Base-by-base conservation (phyloP, 1,140 invertebrate species). In the Tigriopus japonicus region DNA sequence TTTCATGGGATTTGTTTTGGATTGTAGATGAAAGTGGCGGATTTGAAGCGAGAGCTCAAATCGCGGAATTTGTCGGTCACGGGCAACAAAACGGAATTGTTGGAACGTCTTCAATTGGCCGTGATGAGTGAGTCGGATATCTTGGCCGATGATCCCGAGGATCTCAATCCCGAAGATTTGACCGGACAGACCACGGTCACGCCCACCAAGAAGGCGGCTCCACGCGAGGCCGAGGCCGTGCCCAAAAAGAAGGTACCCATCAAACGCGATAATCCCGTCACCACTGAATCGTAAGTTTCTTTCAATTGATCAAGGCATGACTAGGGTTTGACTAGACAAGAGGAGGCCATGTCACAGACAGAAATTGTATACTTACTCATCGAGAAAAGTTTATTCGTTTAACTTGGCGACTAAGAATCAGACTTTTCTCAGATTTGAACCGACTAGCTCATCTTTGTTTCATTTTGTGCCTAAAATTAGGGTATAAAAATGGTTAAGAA, bases 11-110 rank as follows among this genome's bases (percentile, higher is more conserved):
- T n/a, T n/a, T n/a, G n/a, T 43, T 43, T 43, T 43, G 10, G 42
- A 10, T 15, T 35, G 13, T 61, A 54, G 24, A 61, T 61, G 59
- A 61, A 52, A 52, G 51, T 61, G 23, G 52, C 59, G 15, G 59
- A 61, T 53, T 54, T 61, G 49, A 61, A 53, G 49, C 52, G 53
- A 3, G 59, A 52, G 35, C 40, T 61, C 14, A 53, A 55, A 28
- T 21, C 15, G 6, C 19, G 40, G 19, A 52, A 45, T 12, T 49
- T 61, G n/a, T 24, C 59, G 5, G 23, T 24, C 6, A 49, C 43
- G 15, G 59, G 59, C 19, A 53, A 53, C 14, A 61, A 61, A 54
- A 49, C 52, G 7, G 59, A 61, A 13, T 23, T 61, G 52, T 7
- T 61, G 52, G 59, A 61, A 14, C 17, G 59, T 13, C 49, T 61